Percentiles rank a stretch among this genome's conserved stretches.
Evolutionary conservation across 2,888 invertebrate species (phyloP).

Genomic region (Protonemura montana): DNA sequence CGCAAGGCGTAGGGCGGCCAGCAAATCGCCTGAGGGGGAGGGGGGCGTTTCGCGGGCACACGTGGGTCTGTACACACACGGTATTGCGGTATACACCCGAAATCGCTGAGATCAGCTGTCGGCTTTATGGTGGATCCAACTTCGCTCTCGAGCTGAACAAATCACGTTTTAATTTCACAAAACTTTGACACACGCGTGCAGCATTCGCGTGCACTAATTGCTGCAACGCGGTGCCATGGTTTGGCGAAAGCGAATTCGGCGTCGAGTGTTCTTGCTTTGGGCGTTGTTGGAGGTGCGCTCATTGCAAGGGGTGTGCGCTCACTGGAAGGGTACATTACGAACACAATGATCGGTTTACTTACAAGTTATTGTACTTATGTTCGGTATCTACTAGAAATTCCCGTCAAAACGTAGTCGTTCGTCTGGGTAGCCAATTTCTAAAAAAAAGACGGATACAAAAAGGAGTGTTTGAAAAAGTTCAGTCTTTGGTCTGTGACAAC

Average conservation of each 20-base stretch:
- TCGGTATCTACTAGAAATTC: constrained; percentile 33
- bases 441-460: constrained; percentile 39
- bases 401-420: constrained; percentile 47
- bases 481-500: background rate
- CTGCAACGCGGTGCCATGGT: background rate
- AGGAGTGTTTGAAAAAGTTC: background rate
- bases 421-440: constrained; percentile 46
- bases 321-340: no score
- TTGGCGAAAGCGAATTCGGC: constrained; percentile 34
- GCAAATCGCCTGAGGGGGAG: no score
- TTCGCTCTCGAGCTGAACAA: constrained; percentile 27
- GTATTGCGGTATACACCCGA: background rate
- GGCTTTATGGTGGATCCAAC: background rate
- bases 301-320: background rate
- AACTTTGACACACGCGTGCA: no score
- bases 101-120: background rate
- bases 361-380: constrained; percentile 25
- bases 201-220: background rate
- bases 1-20: background rate
- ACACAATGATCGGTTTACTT: background rate
- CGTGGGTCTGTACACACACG: background rate
- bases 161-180: background rate
- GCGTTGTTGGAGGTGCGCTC: background rate
- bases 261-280: background rate
- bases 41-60: background rate